phyloP scores from a whole-genome alignment of 2,888 invertebrate species.

The Hypercompe scribonia region DNA sequence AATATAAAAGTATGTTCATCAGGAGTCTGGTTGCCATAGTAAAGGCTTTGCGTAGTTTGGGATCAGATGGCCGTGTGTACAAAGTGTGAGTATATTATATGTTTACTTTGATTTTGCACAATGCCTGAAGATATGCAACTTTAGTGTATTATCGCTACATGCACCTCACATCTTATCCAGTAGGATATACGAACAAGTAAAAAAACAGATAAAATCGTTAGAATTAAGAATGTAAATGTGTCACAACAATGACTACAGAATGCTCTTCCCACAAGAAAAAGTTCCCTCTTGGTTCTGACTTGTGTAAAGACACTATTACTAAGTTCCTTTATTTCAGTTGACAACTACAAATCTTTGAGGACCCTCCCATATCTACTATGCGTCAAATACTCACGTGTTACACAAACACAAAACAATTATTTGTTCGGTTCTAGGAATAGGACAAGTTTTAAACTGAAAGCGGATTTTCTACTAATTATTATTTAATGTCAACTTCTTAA shows the following conservation, averaged over 20 bases:
- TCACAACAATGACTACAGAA: slow-evolving; percentile 12
- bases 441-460: slow-evolving; percentile 48
- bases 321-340: slow-evolving; percentile 76
- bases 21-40: too few relatives aligned
- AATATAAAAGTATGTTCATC: too few relatives aligned
- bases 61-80: too few relatives aligned
- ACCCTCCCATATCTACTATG: slow-evolving; percentile 80
- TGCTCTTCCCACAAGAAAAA: slow-evolving; percentile 43
- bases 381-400: slow-evolving; percentile 79
- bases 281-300: slow-evolving; percentile 54
- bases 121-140: background rate
- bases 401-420: slow-evolving; percentile 70
- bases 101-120: background rate
- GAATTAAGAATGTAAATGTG: background rate
- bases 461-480: slow-evolving; percentile 27
- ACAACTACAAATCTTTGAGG: slow-evolving; percentile 83
- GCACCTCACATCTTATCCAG: background rate
- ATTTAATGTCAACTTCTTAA: too few relatives aligned
- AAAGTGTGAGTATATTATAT: too few relatives aligned
- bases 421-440: slow-evolving; percentile 50
- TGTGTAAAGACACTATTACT: slow-evolving; percentile 60
- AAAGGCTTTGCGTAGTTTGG: too few relatives aligned
- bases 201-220: background rate
- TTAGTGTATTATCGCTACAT: background rate
- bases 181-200: background rate